Evolutionary conservation across 2,888 invertebrate genomes (phyloP).

Genomic region (Philereme transversata): DNA sequence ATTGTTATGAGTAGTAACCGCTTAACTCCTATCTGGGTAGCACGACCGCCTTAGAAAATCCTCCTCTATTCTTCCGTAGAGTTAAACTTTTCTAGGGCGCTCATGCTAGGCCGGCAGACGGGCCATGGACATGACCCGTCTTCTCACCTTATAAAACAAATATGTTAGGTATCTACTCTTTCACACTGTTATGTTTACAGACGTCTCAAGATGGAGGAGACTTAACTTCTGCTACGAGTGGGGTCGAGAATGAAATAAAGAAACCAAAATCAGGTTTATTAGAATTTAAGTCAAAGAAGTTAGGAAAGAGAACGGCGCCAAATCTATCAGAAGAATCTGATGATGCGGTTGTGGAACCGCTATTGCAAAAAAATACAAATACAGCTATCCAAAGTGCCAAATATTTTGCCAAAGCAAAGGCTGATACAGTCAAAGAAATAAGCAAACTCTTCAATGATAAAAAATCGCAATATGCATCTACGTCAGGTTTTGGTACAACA

Average conservation of each 20-base stretch:
- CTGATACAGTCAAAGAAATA: constrained; percentile 60
- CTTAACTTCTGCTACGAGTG: constrained; percentile 69
- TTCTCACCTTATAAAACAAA: too few relatives aligned
- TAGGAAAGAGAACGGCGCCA: constrained; percentile 70
- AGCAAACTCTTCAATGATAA: constrained; percentile 50
- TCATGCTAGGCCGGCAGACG: too few relatives aligned
- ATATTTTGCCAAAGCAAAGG: constrained; percentile 68
- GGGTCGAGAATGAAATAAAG: constrained; percentile 70
- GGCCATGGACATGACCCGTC: too few relatives aligned
- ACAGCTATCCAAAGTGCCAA: constrained; percentile 70
- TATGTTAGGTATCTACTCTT: too few relatives aligned
- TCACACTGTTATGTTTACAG: constrained; percentile 52
- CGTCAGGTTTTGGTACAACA: constrained; percentile 44
- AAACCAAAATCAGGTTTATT: constrained; percentile 57
- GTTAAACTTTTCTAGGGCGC: too few relatives aligned
- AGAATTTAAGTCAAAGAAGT: constrained; percentile 73
- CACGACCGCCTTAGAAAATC: too few relatives aligned
- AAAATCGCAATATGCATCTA: constrained; percentile 42
- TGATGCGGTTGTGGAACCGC: constrained; percentile 72
- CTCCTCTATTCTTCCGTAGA: too few relatives aligned
- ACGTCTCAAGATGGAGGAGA: constrained; percentile 75
- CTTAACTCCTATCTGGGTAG: too few relatives aligned
- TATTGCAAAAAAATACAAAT: constrained; percentile 67
- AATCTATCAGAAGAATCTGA: constrained; percentile 69
- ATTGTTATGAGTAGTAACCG: too few relatives aligned